Base-by-base conservation (phyloP, 2,888 invertebrate species). In the Drosophila quinaria region DNA sequence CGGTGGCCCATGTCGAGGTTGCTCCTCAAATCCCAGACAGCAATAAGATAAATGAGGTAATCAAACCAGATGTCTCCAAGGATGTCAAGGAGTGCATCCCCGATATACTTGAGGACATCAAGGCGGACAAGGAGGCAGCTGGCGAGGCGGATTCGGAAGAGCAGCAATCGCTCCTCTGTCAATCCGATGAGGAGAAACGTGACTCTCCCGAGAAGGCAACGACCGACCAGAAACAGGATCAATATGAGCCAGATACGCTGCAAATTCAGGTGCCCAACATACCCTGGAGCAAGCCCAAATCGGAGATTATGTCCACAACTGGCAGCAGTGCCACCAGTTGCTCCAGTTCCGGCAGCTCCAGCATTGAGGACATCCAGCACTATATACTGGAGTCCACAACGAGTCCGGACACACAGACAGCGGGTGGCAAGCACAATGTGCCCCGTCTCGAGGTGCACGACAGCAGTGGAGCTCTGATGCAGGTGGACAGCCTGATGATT, bases 381-480 rank as follows among this genome's bases (percentile, higher is more conserved):
- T 93, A 91, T 59, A 92, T 93, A 58, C 75, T 93, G 25, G 93
- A 93, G 65, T 93, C 93, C 1, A 92, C 93, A 2, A 93, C 93
- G 29, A 93, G 93, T 86, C 93, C 93, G 1, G 93, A 93, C 29
- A 93, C 93, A 0, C 92, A 92, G 59, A 92, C 92, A 8, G 63
- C 67, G 0, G 77, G 76, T 0, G 78, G 77, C 9, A 87, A 82
- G 44, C 91, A 91, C 62, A 90, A 90, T 67, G 95, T 95, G 1
- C 96, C 97, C 0, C 93, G 96, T 58, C 92, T 96, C 0, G 96
- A 96, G 91, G 95, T 96, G 10, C 96, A 96, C 89, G 95, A 96
- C 78, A 95, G 94, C 54, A 95, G 95, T 41, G 96, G 96, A 0
- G 95, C 95, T 73, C 91, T 96, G 10, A 94, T 96, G 91, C 94